Percentiles rank a stretch among this genome's conserved stretches.
phyloP scores from a whole-genome alignment of 2,113 vertebrate species.

The Leucopternis melanops region DNA sequence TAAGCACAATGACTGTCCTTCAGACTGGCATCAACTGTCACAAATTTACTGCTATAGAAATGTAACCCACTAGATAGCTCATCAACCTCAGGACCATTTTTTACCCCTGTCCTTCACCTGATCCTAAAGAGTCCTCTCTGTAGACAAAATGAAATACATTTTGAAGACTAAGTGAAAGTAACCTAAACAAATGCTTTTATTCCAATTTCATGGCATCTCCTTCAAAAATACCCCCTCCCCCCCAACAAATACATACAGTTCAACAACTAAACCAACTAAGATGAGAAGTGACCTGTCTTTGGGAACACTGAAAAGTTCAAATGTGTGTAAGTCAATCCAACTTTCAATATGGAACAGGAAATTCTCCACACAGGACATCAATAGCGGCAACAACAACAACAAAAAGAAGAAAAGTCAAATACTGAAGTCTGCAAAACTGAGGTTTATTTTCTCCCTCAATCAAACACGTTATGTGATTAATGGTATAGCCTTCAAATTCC shows the following conservation, averaged over 20 bases:
- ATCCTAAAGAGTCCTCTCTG: conserved; percentile 28
- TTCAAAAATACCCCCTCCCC: neutral
- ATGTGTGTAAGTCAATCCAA: conserved; percentile 14
- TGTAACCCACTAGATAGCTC: conserved; percentile 38
- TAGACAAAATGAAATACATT: conserved; percentile 34
- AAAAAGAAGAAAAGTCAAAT: neutral
- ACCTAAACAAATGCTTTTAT: conserved; percentile 8
- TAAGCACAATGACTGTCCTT: conserved; percentile 59
- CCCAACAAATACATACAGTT: neutral
- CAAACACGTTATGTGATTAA: neutral
- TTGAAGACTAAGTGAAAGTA: conserved; percentile 33
- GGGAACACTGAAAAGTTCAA: conserved; percentile 29
- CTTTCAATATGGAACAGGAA: conserved; percentile 8
- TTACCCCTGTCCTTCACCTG: conserved; percentile 23
- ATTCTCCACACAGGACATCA: conserved; percentile 5
- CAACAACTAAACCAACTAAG: neutral
- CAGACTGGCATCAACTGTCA: conserved; percentile 60
- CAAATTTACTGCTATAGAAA: conserved; percentile 51
- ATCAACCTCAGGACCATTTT: conserved; percentile 24
- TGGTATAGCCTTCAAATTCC: neutral
- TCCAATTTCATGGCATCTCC: neutral
- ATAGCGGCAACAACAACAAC: neutral
- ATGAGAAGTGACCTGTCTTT: neutral
- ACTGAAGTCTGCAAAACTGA: conserved; percentile 7
- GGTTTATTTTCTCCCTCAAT: neutral